Evolutionary conservation across 2,113 vertebrate species (phyloP).

Genomic region (Piaya cayana): DNA sequence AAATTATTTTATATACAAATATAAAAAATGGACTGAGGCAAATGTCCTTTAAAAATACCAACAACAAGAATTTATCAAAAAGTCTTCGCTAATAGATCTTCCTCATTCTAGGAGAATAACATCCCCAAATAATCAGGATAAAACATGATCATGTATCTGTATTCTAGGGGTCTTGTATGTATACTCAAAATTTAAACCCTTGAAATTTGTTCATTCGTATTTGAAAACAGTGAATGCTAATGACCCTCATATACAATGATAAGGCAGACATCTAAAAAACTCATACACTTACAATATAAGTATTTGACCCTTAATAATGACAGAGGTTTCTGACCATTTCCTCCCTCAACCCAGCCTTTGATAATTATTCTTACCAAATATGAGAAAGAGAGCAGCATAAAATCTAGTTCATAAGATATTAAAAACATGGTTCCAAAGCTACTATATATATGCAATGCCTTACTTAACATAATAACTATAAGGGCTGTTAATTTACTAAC

Average conservation of each 20-base stretch:
- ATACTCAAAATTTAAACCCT: not conserved
- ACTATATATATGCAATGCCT: not conserved
- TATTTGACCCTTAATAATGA: not conserved
- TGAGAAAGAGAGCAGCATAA: not conserved
- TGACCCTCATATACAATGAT: not conserved
- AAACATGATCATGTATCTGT: not conserved
- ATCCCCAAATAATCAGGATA: not conserved
- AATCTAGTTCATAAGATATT: not conserved
- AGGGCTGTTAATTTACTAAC: not conserved
- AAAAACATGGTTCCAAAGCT: not conserved
- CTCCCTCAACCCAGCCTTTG: accelerated
- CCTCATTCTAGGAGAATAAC: not conserved
- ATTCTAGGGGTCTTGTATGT: not conserved
- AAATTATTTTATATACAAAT: not conserved
- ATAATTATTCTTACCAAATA: not conserved
- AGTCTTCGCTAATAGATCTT: not conserved
- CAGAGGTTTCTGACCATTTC: not conserved
- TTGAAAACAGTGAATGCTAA: not conserved
- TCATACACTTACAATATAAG: not conserved
- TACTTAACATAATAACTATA: not conserved
- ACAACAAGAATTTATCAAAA: not conserved
- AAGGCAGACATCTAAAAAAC: not conserved
- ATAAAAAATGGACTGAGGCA: not conserved
- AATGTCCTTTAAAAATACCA: not conserved
- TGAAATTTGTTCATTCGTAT: not conserved